phyloP scores from a whole-genome alignment of 92 coral and sea anemone genomes.

The Epizoanthus rinbou region DNA sequence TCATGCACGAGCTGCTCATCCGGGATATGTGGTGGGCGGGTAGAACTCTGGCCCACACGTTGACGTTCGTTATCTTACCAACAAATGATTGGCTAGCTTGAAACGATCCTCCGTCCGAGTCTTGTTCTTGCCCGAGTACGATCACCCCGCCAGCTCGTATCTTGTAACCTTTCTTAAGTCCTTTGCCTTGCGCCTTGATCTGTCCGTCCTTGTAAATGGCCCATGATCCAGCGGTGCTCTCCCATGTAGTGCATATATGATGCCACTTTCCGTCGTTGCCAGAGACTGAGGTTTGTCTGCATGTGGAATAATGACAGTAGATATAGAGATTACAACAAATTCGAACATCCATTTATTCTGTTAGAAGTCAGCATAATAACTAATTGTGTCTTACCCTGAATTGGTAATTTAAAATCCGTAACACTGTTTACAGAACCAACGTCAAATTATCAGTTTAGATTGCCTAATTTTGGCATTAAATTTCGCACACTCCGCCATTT shows the following conservation, averaged over 20 bases:
- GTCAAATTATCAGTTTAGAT: too few relatives aligned
- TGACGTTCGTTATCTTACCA: constrained; percentile 41
- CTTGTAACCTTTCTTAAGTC: constrained; percentile 19
- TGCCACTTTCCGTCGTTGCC: constrained; percentile 39
- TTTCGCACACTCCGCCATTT: too few relatives aligned
- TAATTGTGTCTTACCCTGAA: too few relatives aligned
- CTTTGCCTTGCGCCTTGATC: constrained; percentile 23
- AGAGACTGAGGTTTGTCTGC: constrained; percentile 19
- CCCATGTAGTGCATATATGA: constrained; percentile 28
- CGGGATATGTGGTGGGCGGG: neutral
- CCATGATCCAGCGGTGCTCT: constrained; percentile 44
- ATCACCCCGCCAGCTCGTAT: constrained; percentile 29
- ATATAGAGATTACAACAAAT: too few relatives aligned
- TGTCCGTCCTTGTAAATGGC: constrained; percentile 18
- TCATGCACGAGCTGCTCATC: neutral
- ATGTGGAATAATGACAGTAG: too few relatives aligned
- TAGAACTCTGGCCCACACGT: constrained; percentile 40
- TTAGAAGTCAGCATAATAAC: too few relatives aligned
- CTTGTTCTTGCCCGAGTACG: constrained; percentile 48
- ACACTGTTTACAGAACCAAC: too few relatives aligned
- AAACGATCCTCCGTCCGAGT: constrained; percentile 19
- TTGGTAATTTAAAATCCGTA: too few relatives aligned
- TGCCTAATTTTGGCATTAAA: too few relatives aligned
- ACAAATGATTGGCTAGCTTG: constrained; percentile 11
- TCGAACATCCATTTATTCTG: too few relatives aligned